Evolutionary conservation across 2,797 vertebrate genomes (phyloP), one percentile per base, ranked within the genome.

Genomic region (Austrolebias charrua): DNA sequence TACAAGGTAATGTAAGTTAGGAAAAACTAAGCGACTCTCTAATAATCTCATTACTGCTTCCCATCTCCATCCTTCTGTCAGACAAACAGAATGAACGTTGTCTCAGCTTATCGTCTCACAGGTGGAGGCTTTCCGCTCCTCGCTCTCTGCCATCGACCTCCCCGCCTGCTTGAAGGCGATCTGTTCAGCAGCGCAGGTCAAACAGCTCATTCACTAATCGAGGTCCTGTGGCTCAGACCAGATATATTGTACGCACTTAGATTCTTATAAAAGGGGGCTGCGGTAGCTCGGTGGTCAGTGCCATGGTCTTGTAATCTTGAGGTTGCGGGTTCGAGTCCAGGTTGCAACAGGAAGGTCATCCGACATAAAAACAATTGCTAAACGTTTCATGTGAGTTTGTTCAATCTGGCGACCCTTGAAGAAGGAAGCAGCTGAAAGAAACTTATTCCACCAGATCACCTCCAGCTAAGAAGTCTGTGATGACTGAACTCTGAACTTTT

Each of bases 81-180:
- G 71, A 75, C 75, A 76, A 68, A 79, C 38, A 38, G 33, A 60
- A 42, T 28, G 44, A 54, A 69, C 55, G 68, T 78, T 59, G 63
- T 77, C 73, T 78, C 31, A 13, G 42, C 69, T 86, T 75, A 80
- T 81, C 63, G 63, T 84, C 76, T 68, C 73, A 62, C 60, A 29
- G 76, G 80, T 63, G 63, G 69, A 82, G 71, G 79, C 66, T 74
- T 61, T 75, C 76, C 60, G 38, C 71, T 83, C 55, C 44, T 66
- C 48, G 55, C 63, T 61, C 69, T 69, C 58, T 24, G 18, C 51
- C 45, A 49, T 68, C 57, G 55, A 33, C 57, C 44, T n/a, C 57
- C 65, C 65, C 5, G 69, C 63, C 77, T 57, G 65, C 70, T 77
- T 58, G 55, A 75, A 64, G 64, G 78, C 24, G 24, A 24, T 24